Conservation (phyloP, 2,113 vertebrate species). For the Ciconia maguari region DNA sequence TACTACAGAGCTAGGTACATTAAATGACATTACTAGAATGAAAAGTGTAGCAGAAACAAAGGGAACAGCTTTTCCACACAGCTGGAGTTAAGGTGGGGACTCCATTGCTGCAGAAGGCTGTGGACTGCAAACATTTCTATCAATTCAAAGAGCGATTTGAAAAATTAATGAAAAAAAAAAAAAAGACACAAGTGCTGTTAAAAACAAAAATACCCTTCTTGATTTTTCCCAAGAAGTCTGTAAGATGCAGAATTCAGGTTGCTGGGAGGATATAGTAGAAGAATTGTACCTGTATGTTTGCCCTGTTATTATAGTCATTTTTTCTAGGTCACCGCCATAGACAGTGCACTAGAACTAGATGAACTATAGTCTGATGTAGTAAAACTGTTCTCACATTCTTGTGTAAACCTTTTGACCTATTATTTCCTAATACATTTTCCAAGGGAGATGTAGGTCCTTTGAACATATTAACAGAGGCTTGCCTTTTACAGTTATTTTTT, state of each 20-base stretch:
- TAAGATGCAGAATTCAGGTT: neutral
- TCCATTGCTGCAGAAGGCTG: neutral
- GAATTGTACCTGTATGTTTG: neutral
- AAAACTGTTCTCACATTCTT: neutral
- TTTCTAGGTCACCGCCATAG: neutral
- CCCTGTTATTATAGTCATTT: neutral
- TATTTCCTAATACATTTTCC: neutral
- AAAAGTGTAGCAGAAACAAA: neutral
- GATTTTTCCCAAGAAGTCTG: neutral
- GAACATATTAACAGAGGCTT: neutral
- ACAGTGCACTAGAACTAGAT: neutral
- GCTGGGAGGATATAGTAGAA: neutral
- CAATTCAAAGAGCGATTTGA: neutral
- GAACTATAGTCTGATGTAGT: neutral
- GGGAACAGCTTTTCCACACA: neutral
- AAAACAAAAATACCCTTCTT: neutral
- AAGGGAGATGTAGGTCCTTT: neutral
- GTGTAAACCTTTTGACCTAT: neutral
- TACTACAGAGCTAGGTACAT: fast-evolving
- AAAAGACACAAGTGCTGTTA: neutral
- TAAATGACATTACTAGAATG: neutral
- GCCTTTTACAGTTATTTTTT: neutral
- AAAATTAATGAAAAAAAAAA: neutral
- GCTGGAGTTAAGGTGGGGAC: neutral
- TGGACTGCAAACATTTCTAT: neutral